A percentile compares a stretch with the other conserved stretches of the same genome.
phyloP scores from a whole-genome alignment of 2,888 invertebrate species.

The Melangyna quadrimaculata region DNA sequence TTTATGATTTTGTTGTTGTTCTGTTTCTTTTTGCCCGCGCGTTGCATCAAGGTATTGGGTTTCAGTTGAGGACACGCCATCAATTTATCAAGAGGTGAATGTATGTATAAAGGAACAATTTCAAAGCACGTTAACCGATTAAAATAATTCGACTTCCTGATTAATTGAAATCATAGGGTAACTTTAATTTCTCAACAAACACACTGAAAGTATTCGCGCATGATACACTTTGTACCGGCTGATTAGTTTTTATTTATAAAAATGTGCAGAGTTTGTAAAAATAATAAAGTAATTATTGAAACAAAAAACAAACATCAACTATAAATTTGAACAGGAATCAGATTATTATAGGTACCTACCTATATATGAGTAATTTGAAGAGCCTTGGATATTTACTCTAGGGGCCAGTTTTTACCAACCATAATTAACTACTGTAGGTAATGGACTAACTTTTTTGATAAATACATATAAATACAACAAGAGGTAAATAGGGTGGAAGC shows the following conservation, averaged over 20 bases:
- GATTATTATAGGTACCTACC: too few relatives aligned
- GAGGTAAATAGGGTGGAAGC: too few relatives aligned
- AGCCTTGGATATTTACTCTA: too few relatives aligned
- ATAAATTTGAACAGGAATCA: too few relatives aligned
- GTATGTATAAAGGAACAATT: slow-evolving; percentile 52
- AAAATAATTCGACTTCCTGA: slow-evolving; percentile 69
- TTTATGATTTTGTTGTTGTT: slow-evolving; percentile 54
- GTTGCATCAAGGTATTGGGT: slow-evolving; percentile 46
- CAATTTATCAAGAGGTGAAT: slow-evolving; percentile 66
- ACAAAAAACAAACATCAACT: background rate
- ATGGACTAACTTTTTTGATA: too few relatives aligned
- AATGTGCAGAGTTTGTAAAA: background rate
- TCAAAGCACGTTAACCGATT: slow-evolving; percentile 66
- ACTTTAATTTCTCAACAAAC: background rate
- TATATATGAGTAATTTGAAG: too few relatives aligned
- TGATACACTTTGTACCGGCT: background rate
- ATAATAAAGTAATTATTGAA: background rate
- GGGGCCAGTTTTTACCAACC: too few relatives aligned
- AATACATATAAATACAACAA: too few relatives aligned
- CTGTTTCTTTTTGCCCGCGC: background rate
- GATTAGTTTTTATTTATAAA: background rate
- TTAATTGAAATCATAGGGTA: slow-evolving; percentile 50
- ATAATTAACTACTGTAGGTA: too few relatives aligned
- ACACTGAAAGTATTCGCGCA: background rate
- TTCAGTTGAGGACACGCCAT: slow-evolving; percentile 66